Evolutionary conservation across 2,888 invertebrate genomes (phyloP).

Genomic region (Aphidoletes aphidimyza): DNA sequence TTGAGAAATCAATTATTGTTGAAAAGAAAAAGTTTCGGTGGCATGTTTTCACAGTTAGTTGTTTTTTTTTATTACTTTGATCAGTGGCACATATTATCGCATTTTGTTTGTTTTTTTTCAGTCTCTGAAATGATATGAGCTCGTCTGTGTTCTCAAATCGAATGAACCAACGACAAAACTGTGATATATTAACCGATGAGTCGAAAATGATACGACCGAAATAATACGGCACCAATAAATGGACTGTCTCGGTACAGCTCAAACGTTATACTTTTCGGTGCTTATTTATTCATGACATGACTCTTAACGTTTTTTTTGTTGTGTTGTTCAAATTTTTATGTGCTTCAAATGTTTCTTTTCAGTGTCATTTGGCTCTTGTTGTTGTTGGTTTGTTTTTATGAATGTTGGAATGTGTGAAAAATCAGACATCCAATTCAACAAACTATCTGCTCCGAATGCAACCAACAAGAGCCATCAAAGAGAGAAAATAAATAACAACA

Average conservation of each 20-base stretch:
- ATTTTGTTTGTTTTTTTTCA: too few relatives aligned
- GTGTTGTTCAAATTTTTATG: conserved; percentile 14
- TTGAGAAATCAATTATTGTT: not conserved
- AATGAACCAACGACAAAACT: too few relatives aligned
- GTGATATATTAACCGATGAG: not conserved
- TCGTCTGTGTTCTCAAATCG: too few relatives aligned
- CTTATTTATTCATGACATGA: conserved; percentile 43
- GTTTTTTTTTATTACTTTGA: too few relatives aligned
- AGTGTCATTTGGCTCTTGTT: not conserved
- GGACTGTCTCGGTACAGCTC: not conserved
- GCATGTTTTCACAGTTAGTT: too few relatives aligned
- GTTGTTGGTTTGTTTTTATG: not conserved
- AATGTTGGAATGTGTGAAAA: conserved; percentile 49
- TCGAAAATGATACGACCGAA: too few relatives aligned
- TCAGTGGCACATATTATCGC: too few relatives aligned
- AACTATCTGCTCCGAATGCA: conserved; percentile 29
- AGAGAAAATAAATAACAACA: too few relatives aligned
- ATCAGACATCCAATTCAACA: conserved; percentile 18
- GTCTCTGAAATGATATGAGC: too few relatives aligned
- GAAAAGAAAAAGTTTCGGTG: too few relatives aligned
- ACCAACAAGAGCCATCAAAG: too few relatives aligned
- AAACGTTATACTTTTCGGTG: conserved; percentile 21
- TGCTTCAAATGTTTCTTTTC: not conserved
- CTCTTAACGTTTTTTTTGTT: not conserved
- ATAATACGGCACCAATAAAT: conserved; percentile 9